Base-by-base conservation (phyloP, 2,888 invertebrate species). In the Muschampia plurimacula region DNA sequence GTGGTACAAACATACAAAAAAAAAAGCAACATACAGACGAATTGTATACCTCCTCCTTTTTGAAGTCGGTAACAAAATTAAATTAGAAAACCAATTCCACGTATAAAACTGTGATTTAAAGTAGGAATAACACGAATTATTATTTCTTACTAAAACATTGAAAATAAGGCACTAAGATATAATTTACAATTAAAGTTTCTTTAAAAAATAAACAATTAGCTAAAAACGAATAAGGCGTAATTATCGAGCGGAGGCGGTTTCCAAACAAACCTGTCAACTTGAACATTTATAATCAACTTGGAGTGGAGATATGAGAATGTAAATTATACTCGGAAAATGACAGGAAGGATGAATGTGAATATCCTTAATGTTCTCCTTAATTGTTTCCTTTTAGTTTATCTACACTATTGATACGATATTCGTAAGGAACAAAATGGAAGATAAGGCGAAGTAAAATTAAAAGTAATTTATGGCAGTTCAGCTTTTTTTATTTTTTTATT, bases 251-350 rank as follows among this genome's bases (percentile, higher is more conserved):
- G 69, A 74, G 71, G 77, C 72, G 75, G 75, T 76, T 77, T 77
- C 76, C 76, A 76, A 80, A 80, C 80, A 80, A 81, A 82, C 78
- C 80, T 80, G 84, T 75, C 69, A 80, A 78, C 77, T 57, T 57
- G 65, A 72, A 76, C 76, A 78, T 78, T 76, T 77, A 78, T 77
- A 75, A 71, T 39, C 44, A 44, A 22, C 41, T 49, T 60, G n/a
- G 36, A 60, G 1, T 6, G 15, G 12, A 55, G 6, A 49, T 12
- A 9, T 13, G n/a, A 60, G 15, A 15, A 41, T 49, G 28, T 64
- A 62, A 32, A 41, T 41, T 28, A 57, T 69, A 74, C 67, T 63
- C 69, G 49, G 74, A 74, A 74, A 52, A 65, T 68, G 15, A 66
- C 60, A 36, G 36, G 28, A 44, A 46, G 68, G 46, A 71, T 46